These are phyloP conservation scores for Sarcophaga carnaria DNA, from an alignment of 2,888 invertebrate species.

Conservation along the genomic window DNA sequence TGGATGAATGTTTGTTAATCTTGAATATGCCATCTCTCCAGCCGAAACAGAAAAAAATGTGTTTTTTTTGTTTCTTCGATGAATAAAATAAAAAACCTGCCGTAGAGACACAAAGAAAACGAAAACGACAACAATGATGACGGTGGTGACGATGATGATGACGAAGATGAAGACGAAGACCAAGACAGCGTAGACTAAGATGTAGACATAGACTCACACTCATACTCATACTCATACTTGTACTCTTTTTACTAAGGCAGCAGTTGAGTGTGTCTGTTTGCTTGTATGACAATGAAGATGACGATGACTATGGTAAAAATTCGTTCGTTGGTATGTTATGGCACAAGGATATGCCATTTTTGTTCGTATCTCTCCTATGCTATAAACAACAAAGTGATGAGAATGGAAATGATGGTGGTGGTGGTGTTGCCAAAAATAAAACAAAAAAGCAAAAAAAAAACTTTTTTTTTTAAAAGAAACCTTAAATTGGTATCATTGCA, in stretches of 20 bases:
- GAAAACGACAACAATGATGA: conserved; percentile 59
- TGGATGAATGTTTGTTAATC: conserved; percentile 67
- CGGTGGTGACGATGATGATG: conserved; percentile 52
- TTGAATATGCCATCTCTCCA: conserved; percentile 65
- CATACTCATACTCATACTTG: too few species aligned
- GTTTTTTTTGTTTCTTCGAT: too few species aligned
- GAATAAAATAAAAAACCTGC: conserved; percentile 10
- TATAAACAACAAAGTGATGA: conserved; percentile 46
- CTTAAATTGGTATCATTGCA: conserved; percentile 68
- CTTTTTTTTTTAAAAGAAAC: conserved; percentile 50
- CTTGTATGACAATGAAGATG: conserved; percentile 56
- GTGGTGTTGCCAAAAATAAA: conserved; percentile 53
- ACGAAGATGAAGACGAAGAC: conserved; percentile 52
- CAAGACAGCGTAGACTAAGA: conserved; percentile 39
- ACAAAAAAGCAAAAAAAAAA: conserved; percentile 24
- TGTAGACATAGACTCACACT: background rate
- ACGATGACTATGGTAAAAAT: conserved; percentile 64
- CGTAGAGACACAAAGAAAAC: conserved; percentile 54
- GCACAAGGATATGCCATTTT: conserved; percentile 62
- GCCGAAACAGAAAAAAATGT: conserved; percentile 23
- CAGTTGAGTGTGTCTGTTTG: too few species aligned
- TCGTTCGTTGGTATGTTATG: conserved; percentile 24
- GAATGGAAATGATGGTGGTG: conserved; percentile 32
- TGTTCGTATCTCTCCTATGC: conserved; percentile 27
- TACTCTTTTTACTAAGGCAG: too few species aligned